Conservation (phyloP, 2,113 vertebrate genomes). For the Tragelaphus imberbis region DNA sequence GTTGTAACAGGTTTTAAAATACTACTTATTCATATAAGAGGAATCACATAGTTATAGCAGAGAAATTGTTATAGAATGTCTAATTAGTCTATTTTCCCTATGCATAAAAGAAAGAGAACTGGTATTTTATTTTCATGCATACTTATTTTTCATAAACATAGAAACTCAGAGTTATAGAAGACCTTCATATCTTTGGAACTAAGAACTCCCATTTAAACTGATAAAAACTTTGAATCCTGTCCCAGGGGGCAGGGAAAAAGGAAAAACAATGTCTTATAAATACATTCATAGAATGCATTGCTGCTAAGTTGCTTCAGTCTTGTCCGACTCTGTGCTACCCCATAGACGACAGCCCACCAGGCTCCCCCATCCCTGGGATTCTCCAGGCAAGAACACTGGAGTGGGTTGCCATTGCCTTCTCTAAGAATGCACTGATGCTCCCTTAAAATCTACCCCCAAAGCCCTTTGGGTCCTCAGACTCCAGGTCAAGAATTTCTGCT, state of each 20-base stretch:
- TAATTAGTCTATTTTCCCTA: slow-evolving; percentile 26
- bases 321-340: no score
- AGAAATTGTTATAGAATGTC: neutral
- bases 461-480: neutral
- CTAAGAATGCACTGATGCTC: neutral
- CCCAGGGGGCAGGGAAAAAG: neutral
- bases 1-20: slow-evolving; percentile 8
- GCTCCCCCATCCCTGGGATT: no score
- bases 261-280: neutral
- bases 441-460: neutral
- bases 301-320: no score
- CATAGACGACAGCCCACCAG: no score
- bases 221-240: neutral
- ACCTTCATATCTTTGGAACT: neutral
- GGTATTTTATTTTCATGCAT: neutral
- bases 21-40: neutral
- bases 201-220: neutral
- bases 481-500: neutral
- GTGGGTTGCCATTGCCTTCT: no score
- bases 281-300: neutral
- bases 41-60: neutral
- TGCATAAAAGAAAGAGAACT: slow-evolving; percentile 4
- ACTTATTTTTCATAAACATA: neutral
- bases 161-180: neutral
- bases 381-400: no score